These are phyloP conservation scores for Microcebus griseorufus DNA, from an alignment of 2,113 vertebrate genomes.

Conservation along the genomic window DNA sequence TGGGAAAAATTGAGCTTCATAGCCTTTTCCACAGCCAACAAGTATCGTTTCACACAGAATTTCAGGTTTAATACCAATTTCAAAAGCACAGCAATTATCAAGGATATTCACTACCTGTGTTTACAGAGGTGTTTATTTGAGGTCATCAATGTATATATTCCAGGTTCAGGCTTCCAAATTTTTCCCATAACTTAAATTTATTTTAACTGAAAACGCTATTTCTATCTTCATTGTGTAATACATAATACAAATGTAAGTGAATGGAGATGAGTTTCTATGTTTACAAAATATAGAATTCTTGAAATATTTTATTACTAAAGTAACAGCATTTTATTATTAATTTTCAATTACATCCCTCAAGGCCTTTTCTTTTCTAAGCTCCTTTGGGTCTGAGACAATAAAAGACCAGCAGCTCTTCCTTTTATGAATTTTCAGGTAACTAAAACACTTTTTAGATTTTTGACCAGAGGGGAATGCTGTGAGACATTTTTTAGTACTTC, in stretches of 20 bases:
- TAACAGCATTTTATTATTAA: not conserved
- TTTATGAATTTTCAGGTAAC: not conserved
- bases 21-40: not conserved
- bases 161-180: not conserved
- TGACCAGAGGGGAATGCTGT: not conserved
- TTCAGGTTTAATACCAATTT: not conserved
- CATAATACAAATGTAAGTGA: not conserved
- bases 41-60: not conserved
- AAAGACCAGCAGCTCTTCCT: not conserved
- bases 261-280: not conserved
- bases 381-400: not conserved
- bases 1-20: not conserved
- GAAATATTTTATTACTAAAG: not conserved
- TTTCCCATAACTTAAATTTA: not conserved
- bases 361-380: not conserved
- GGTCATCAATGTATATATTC: not conserved
- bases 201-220: not conserved
- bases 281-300: not conserved
- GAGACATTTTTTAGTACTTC: not conserved
- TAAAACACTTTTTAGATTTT: not conserved
- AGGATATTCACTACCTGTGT: not conserved
- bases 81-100: not conserved
- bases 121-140: not conserved
- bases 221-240: not conserved
- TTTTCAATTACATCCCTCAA: not conserved